Base-by-base conservation (phyloP, 2,888 invertebrate genomes). In the Mechanitis messenoides region DNA sequence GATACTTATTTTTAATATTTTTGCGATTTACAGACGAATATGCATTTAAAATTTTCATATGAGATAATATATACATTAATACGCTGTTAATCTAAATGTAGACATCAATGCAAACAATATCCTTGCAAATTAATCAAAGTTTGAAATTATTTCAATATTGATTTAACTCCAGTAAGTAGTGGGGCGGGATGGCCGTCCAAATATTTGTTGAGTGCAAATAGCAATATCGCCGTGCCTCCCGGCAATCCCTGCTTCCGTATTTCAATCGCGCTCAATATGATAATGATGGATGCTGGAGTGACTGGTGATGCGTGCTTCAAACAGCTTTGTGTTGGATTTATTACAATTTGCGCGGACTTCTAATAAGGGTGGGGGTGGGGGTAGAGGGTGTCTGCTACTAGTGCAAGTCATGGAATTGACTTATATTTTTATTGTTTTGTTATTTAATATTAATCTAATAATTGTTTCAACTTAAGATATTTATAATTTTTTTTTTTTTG, bases 121-220 rank as follows among this genome's bases (percentile, higher is more conserved):
- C 74, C 84, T 81, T 81, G 82, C 80, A 79, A 89, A 89, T 90
- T 90, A 90, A 90, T 90, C 86, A 89, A 89, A 89, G 84, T 89
- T 89, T 86, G 77, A 85, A 87, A 87, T 86, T 77, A 87, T 88
- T 89, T 85, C 81, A 90, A 90, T 89, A 89, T 90, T 90, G 85
- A 84, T 86, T 78, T 88, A 90, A 88, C 87, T 87, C 83, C 84
- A 80, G 85, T 87, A 87, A 87, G 87, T 85, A 86, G 81, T 81
- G 81, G 80, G 80, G 76, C 73, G 80, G 73, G 76, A 66, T 67
- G 71, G 70, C 67, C 67, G 72, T 75, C 69, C 82, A 84, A 88
- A 87, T 82, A 81, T 89, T 88, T 84, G 85, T 73, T 53, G 74
- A 64, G 60, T 64, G 81, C 84, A 88, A 87, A 89, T 87, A 89